Base-by-base conservation (phyloP, 2,888 invertebrate species). In the Hyposoter dolosus region DNA sequence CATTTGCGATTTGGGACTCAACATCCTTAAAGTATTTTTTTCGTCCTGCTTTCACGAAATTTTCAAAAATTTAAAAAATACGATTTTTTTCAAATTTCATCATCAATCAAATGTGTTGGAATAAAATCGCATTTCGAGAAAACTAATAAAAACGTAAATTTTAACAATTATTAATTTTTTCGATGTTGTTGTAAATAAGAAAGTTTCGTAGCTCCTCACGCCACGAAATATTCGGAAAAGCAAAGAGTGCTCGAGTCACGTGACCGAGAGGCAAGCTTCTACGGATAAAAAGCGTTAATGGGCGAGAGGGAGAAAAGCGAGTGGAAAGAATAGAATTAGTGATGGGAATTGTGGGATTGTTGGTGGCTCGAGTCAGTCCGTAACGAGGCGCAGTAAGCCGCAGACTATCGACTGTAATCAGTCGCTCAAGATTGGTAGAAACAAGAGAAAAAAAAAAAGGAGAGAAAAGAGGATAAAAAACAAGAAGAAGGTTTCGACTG, bases 321-420 rank as follows among this genome's bases (percentile, higher is more conserved):
- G 47, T 68, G 50, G 56, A 35, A 47, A 40, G 40, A 45, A 76
- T 15, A 47, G 47, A 76, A 60, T 75, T 76, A 76, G 74, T 40
- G 71, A 80, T 72, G 69, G 65, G 74, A 60, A 80, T 35, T 28
- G 60, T 60, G 60, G 74, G 74, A 76, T 68, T 65, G 72, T 83
- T 69, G 71, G 77, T 76, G 75, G 77, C 68, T 50, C 28, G 63
- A 79, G 83, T 74, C 28, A 63, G 35, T 68, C 56, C 19, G 79
- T 80, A 86, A 83, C 77, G 86, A 88, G 88, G 75, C 66, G 86
- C 87, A 87, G 86, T 89, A 86, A 86, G 83, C 60, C 78, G 85
- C 87, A 87, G 88, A 89, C 79, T 56, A 40, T 84, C 82, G 77
- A 23, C 35, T 84, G 65, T 87, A 66, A 79, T 80, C 68, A 82